A percentile compares a stretch with the other conserved stretches of the same genome.
Evolutionary conservation across 2,113 vertebrate species (phyloP).

Genomic region (Gymnarchus niloticus): DNA sequence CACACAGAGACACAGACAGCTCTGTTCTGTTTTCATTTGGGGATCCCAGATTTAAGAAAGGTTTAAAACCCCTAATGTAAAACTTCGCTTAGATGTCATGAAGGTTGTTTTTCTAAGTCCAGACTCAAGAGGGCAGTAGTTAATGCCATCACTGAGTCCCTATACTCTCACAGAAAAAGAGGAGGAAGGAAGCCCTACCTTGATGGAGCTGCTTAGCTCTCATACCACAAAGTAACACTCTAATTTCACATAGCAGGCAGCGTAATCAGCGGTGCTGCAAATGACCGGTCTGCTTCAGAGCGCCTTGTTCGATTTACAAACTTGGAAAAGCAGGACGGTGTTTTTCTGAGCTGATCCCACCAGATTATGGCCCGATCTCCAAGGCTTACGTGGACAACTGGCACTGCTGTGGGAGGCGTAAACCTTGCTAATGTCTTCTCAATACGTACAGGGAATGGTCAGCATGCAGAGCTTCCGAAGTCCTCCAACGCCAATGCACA

Average conservation of each 20-base stretch:
- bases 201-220: not conserved
- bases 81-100: not conserved
- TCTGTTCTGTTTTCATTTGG: not conserved
- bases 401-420: not conserved
- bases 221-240: not conserved
- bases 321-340: slow-evolving; percentile 29
- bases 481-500: slow-evolving; percentile 22
- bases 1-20: not conserved
- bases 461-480: slow-evolving; percentile 14
- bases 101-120: not conserved
- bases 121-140: slow-evolving; percentile 16
- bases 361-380: slow-evolving; percentile 27
- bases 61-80: too few relatives aligned
- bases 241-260: slow-evolving; percentile 18
- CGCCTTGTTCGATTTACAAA: slow-evolving; percentile 32
- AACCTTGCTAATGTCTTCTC: not conserved
- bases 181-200: not conserved
- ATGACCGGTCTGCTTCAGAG: slow-evolving; percentile 11
- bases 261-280: slow-evolving; percentile 18
- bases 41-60: too few relatives aligned
- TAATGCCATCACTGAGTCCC: not conserved
- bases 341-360: slow-evolving; percentile 1
- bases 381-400: slow-evolving; percentile 5
- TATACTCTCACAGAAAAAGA: not conserved
- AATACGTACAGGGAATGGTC: not conserved